A percentile compares a stretch with the other conserved stretches of the same genome.
phyloP scores from a whole-genome alignment of 2,888 invertebrate genomes.

The Melanophora roralis region DNA sequence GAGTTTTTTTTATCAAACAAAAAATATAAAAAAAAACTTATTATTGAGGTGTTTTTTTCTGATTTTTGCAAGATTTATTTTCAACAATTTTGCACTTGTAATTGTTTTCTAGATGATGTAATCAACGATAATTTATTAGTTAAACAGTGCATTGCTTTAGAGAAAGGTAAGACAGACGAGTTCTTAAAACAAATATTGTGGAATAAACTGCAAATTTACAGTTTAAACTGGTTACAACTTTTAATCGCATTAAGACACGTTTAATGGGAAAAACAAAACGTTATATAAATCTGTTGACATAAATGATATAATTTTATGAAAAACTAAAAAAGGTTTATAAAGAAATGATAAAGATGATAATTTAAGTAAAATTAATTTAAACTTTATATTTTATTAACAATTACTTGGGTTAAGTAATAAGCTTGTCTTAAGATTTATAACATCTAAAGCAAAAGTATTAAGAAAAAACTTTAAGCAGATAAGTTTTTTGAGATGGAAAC shows the following conservation, averaged over 20 bases:
- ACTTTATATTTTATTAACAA: not conserved
- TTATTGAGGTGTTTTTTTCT: slow-evolving; percentile 17
- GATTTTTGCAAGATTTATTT: not conserved
- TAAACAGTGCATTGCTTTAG: slow-evolving; percentile 34
- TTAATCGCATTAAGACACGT: not conserved
- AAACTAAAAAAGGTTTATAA: not conserved
- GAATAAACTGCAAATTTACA: not conserved
- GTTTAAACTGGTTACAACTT: slow-evolving; percentile 10
- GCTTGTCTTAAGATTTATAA: too few species aligned
- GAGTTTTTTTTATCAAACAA: not conserved
- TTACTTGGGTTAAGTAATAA: too few species aligned
- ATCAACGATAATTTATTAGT: slow-evolving; percentile 50
- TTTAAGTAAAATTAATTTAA: not conserved
- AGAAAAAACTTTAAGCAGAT: too few species aligned
- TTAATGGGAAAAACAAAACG: not conserved
- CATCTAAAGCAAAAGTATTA: too few species aligned
- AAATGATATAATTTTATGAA: not conserved
- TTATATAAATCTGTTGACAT: not conserved
- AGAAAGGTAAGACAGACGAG: slow-evolving; percentile 13
- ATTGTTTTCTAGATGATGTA: slow-evolving; percentile 46
- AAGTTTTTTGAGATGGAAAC: too few species aligned
- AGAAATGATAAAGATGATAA: not conserved
- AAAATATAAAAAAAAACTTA: not conserved
- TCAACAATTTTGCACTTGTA: slow-evolving; percentile 36
- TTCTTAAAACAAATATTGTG: slow-evolving; percentile 7